Evolutionary conservation across 2,888 invertebrate species (phyloP), one percentile per base, ranked within the genome.

Genomic region (Cataglyphis altisquamis): DNA sequence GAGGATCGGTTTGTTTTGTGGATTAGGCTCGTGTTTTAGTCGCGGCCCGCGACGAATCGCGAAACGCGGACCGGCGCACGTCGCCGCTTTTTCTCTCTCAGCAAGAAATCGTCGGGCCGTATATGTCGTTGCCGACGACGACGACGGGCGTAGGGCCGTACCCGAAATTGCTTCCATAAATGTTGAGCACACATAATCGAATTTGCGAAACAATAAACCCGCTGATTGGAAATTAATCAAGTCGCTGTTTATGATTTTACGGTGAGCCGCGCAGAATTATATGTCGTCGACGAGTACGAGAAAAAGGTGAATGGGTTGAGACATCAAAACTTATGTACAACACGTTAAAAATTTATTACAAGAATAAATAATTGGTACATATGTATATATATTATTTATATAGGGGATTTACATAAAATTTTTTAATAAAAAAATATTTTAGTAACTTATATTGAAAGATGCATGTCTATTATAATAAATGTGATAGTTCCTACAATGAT

Each of bases 11-110:
- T 88, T 87, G 89, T 89, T 89, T 89, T 88, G 88, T 84, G 89
- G 87, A 88, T 89, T 88, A 89, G 89, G 82, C 84, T 84, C 89
- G 88, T 80, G 70, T 89, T 89, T 89, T 87, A 86, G 81, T 75
- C 84, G 82, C 85, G 62, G 81, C 32, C 84, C 88, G 87, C 88
- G 86, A 89, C 89, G 89, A 89, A 89, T 89, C 88, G 84, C 75
- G 89, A 86, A 84, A 89, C 87, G 83, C 74, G 64, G 70, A 12
- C 83, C 80, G 87, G 83, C 89, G 88, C 89, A 89, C 89, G 89
- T 88, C 86, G 62, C 57, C 84, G 72, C 74, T 87, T 89, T 89
- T 89, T 89, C 88, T 67, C 5, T 29, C 3, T 9, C 64, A 10
- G 81, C 84, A 82, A 75, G 86, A 87, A 52, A 15, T 66, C 36